A percentile compares a stretch with the other conserved stretches of the same genome.
Conservation (phyloP, 2,113 vertebrate species). For the Silurus asotus region DNA sequence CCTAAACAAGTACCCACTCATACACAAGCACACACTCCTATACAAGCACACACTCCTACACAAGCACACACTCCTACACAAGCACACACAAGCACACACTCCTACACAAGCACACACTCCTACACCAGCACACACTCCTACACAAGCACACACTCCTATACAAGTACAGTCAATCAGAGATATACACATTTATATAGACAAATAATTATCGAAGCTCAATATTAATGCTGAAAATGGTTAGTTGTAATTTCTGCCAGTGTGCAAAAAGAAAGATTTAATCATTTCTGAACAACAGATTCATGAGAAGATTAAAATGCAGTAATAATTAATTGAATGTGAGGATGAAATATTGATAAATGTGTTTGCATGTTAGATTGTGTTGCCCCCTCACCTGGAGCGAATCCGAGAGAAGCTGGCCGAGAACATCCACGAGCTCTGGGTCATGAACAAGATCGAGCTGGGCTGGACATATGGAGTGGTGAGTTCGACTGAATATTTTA, state of each 20-base stretch:
- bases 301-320: not conserved
- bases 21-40: too few species aligned
- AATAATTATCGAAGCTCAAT: not conserved
- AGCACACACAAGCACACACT: slow-evolving; percentile 15
- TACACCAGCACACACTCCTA: too few species aligned
- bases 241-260: not conserved
- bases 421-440: slow-evolving; percentile 97
- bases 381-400: slow-evolving; percentile 89
- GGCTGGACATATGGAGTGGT: slow-evolving; percentile 94
- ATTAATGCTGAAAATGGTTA: not conserved
- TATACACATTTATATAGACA: too few species aligned
- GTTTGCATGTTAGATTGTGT: slow-evolving; percentile 77
- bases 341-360: not conserved
- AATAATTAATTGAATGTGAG: not conserved
- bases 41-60: not conserved
- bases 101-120: too few species aligned
- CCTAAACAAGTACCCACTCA: not conserved
- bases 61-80: not conserved
- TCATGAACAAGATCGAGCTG: slow-evolving; percentile 97
- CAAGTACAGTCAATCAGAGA: too few species aligned
- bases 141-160: too few species aligned
- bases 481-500: slow-evolving; percentile 53
- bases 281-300: not conserved
- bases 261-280: not conserved
- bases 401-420: slow-evolving; percentile 94